Base-by-base conservation (phyloP, 2,113 vertebrate species). In the Lepus americanus region DNA sequence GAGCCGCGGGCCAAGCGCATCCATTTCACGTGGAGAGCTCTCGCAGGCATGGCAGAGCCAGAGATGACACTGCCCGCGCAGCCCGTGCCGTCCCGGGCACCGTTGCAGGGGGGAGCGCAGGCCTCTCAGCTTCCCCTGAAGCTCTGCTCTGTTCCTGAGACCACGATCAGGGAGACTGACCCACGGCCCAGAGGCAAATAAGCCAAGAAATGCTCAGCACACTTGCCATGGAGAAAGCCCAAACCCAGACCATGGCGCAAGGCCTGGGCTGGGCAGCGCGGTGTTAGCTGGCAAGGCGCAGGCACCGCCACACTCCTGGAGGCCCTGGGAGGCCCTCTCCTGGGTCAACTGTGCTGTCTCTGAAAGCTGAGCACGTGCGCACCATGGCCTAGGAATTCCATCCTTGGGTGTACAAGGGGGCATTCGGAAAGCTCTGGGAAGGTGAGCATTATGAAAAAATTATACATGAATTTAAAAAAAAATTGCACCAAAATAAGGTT, bases 251-350 rank as follows among this genome's bases (percentile, higher is more conserved):
- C 4, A 10, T 0, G 6, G 23, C 0, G 19, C 3, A 36, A 63
- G 1, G 9, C 27, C 14, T 12, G 2, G 33, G 33, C 29, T 22
- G 63, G 2, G 44, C 44, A 44, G 44, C 44, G 44, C 7, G 44
- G 44, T 9, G 44, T 44, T 6, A 7, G 44, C 44, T 63, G n/a
- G 23, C 0, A 2, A 63, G 86, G 19, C 4, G 5, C 20, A 51
- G 9, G 8, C 27, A 6, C 0, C 5, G 8, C 14, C 27, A 16
- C 7, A 12, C 8, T n/a, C 84, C 69, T 14, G 44, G 29, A 51
- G 66, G 36, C 3, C 2, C 63, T 3, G 6, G 8, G 16, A 3
- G 7, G 51, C 73, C 7, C 5, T 11, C 22, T 0, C 17, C 4
- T 1, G 70, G 31, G 29, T 44, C 25, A 19, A 8, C 2, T 9